Base-by-base conservation (phyloP, 2,888 invertebrate genomes). In the Drosophila dives region DNA sequence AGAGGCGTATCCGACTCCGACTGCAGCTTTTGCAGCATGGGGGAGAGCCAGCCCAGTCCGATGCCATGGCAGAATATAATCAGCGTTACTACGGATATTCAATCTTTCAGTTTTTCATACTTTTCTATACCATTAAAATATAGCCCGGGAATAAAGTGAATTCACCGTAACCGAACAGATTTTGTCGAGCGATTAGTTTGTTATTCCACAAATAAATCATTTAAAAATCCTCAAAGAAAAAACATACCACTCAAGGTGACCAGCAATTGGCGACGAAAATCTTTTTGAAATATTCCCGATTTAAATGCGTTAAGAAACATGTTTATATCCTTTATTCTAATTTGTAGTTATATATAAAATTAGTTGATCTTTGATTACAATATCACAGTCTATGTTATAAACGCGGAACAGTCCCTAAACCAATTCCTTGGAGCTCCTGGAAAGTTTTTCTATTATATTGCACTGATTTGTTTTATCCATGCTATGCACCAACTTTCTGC, bases 61-160 rank as follows among this genome's bases (percentile, higher is more conserved):
- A 91, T 83, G 64, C 93, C 93, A 89, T 93, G 92, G 10, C 90
- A 83, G 49, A 92, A 73, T 56, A 90, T 77, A 54, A 93, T 86
- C 29, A 92, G 65, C 7, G 90, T 91, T 10, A 86, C 93, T 92
- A 62, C 4, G 61, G 6, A 77, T 26, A 29, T 50, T n/a, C 23
- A 66, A 36, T 49, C n/a, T 54, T 23, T 8, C 8, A 56, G 15
- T 33, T 32, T 23, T 38, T 23, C n/a, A 20, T n/a, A 20, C 10
- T 54, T 8, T 36, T 10, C 12, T 17, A 40, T n/a, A 2, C 8
- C 26, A 32, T n/a, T n/a, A 34, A 33, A 48, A 48, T 32, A n/a
- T n/a, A 10, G 2, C 17, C 10, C 17, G 12, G 20, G 12, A 45
- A 12, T 45, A 20, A 45, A 7, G 7, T 20, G 7, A 20, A 20